Evolutionary conservation across 2,888 invertebrate species (phyloP).

Genomic region (Napeogenes inachia): DNA sequence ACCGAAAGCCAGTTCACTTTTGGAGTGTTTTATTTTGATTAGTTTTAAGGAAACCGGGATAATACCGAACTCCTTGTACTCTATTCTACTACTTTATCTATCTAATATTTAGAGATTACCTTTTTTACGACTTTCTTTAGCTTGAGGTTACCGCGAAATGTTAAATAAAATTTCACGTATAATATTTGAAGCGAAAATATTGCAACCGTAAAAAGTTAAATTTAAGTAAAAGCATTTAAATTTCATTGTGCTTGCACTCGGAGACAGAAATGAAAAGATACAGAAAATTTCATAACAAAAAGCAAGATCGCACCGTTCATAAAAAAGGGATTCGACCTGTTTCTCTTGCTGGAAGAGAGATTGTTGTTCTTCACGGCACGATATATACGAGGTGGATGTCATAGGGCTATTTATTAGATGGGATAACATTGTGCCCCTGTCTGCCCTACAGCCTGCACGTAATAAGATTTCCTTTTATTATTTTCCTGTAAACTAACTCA

Average conservation of each 20-base stretch:
- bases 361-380: slow-evolving; percentile 61
- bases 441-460: slow-evolving; percentile 50
- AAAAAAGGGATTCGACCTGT: slow-evolving; percentile 65
- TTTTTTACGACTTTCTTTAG: background rate
- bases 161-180: slow-evolving; percentile 1
- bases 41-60: slow-evolving; percentile 33
- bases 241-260: slow-evolving; percentile 28
- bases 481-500: slow-evolving; percentile 70
- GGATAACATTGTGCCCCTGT: slow-evolving; percentile 67
- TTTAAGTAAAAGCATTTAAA: slow-evolving; percentile 25
- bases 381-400: slow-evolving; percentile 55
- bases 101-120: background rate
- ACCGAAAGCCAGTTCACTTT: slow-evolving; percentile 31
- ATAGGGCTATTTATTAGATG: slow-evolving; percentile 70
- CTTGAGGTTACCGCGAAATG: background rate
- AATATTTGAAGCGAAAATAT: slow-evolving; percentile 7
- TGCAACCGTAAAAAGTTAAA: slow-evolving; percentile 18
- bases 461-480: slow-evolving; percentile 67
- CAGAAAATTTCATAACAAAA: slow-evolving; percentile 54
- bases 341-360: slow-evolving; percentile 58
- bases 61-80: no score
- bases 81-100: no score
- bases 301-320: slow-evolving; percentile 54
- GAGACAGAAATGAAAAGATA: slow-evolving; percentile 46
- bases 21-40: slow-evolving; percentile 42